Evolutionary conservation across 2,888 invertebrate genomes (phyloP).

Genomic region (Agrotis ipsilon): DNA sequence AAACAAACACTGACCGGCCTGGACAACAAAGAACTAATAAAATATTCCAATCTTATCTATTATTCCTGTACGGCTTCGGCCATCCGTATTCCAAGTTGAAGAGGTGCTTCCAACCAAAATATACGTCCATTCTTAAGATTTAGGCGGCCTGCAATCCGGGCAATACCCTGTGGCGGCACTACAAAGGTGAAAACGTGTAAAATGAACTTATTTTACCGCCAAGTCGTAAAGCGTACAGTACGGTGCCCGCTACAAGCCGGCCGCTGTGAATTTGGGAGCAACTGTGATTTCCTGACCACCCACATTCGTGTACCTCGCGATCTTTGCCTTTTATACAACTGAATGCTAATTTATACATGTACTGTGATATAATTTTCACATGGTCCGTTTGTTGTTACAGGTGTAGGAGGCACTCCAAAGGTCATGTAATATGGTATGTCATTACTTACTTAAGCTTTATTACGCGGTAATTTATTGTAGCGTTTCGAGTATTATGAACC

Average conservation of each 20-base stretch:
- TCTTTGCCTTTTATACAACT: conserved; percentile 44
- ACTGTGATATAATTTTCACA: conserved; percentile 43
- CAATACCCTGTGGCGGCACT: conserved; percentile 42
- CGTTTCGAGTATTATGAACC: conserved; percentile 46
- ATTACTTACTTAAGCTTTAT: conserved; percentile 49
- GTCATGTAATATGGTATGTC: conserved; percentile 72
- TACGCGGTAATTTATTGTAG: conserved; percentile 51
- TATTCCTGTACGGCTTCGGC: conserved; percentile 35
- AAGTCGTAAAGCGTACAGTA: conserved; percentile 72
- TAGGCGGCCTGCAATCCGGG: conserved; percentile 53
- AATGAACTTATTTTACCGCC: conserved; percentile 74
- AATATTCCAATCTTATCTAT: conserved; percentile 52
- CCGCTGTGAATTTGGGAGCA: conserved; percentile 62
- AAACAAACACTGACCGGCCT: conserved; percentile 6
- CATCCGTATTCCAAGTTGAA: conserved; percentile 19
- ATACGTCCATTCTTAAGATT: conserved; percentile 52
- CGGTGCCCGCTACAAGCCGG: conserved; percentile 57
- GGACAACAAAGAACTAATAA: conserved; percentile 37
- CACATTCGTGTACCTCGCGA: conserved; percentile 47
- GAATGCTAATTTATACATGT: conserved; percentile 62
- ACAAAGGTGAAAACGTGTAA: conserved; percentile 75
- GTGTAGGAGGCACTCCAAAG: conserved; percentile 75
- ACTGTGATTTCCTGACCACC: conserved; percentile 68
- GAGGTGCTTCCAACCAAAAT: conserved; percentile 38
- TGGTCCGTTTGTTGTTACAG: conserved; percentile 73